Base-by-base conservation (phyloP, 1,140 invertebrate species). In the Diachasmimorpha longicaudata region DNA sequence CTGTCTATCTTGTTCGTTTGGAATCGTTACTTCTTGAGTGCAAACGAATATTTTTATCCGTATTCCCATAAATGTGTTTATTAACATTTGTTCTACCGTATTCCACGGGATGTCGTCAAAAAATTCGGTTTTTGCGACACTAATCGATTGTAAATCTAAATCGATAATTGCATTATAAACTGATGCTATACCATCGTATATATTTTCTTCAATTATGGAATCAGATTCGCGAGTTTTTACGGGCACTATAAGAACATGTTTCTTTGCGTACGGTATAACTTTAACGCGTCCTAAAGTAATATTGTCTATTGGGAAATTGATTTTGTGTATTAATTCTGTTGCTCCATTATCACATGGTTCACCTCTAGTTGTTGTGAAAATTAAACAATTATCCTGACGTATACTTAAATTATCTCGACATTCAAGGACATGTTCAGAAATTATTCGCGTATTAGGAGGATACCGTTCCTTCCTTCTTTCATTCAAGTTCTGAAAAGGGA, bases 41-140 rank as follows among this genome's bases (percentile, higher is more conserved):
- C 74, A 75, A 0, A 75, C 58, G 19, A 68, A 58, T 0, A 75
- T 69, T 69, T 36, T 70, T 23, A 70, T 23, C 0, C n/a, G 0
- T 6, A 46, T 25, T 13, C 69, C 46, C 14, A 9, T 1, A 39
- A 75, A 70, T 4, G 16, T 58, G 13, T 75, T 25, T 0, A 70
- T 37, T n/a, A 75, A 58, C 1, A 44, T 55, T 23, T 14, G 0
- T 42, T 70, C 39, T 19, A 75, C 55, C 8, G 23, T 39, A 8
- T 16, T 46, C 74, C 74, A 70, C 10, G n/a, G 11, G 8, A 70
- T 42, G 23, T 75, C 48, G 23, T 75, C 74, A 39, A 75, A 36
- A 3, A 25, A 46, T 21, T 52, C 25, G 14, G 74, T 75, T 69
- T 70, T 75, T 36, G 74, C 74, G 0, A 75, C 14, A 36, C 67